Conservation (phyloP, 1,140 invertebrate species). For the Drusus annulatus region DNA sequence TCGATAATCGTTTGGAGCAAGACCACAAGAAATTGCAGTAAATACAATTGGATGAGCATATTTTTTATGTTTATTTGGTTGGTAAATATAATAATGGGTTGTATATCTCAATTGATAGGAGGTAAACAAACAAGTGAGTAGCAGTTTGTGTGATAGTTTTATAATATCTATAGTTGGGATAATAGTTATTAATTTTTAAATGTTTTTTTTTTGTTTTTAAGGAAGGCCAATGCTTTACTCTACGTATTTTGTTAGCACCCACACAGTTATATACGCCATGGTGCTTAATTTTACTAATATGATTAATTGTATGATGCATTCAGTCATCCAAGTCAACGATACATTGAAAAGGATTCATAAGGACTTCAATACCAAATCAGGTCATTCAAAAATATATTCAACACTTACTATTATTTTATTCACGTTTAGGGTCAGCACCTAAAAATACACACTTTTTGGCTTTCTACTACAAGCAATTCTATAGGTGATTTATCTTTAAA, state of each 20-base stretch:
- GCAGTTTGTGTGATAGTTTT: too few relatives aligned
- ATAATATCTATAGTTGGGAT: too few relatives aligned
- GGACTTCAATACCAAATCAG: background rate
- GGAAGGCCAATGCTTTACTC: background rate
- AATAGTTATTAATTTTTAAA: too few relatives aligned
- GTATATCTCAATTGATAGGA: too few relatives aligned
- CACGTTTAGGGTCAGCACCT: too few relatives aligned
- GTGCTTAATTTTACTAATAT: background rate
- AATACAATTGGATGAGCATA: background rate
- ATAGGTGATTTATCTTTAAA: too few relatives aligned
- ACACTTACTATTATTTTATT: too few relatives aligned
- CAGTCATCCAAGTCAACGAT: background rate
- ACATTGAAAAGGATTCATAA: background rate
- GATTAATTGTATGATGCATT: background rate
- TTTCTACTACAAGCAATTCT: too few relatives aligned
- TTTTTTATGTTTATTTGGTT: background rate
- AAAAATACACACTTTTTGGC: too few relatives aligned
- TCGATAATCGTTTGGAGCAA: conserved; percentile 13
- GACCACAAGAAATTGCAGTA: background rate
- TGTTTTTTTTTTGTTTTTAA: too few relatives aligned
- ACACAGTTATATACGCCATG: background rate
- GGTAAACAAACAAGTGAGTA: too few relatives aligned
- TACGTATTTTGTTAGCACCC: background rate
- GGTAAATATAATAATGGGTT: background rate
- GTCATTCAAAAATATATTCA: background rate